Evolutionary conservation across 2,888 invertebrate species (phyloP).

Genomic region (Hypomecis punctinalis): DNA sequence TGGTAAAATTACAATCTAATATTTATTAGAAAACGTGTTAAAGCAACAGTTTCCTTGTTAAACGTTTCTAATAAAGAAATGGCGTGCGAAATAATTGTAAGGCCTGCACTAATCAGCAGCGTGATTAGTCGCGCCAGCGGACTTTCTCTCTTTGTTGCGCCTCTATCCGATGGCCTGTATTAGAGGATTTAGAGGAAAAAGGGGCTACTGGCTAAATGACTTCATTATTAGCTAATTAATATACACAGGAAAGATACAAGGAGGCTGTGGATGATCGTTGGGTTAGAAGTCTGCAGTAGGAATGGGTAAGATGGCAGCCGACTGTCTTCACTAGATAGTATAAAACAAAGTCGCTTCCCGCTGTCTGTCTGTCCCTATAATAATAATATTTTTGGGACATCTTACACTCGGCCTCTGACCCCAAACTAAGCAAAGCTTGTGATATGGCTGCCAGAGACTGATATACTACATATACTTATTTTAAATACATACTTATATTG

Average conservation of each 20-base stretch:
- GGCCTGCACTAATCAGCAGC: slow-evolving; percentile 21
- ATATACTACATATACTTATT: too few species aligned
- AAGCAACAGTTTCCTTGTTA: slow-evolving; percentile 14
- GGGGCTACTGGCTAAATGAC: slow-evolving; percentile 18
- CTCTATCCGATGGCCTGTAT: slow-evolving; percentile 32
- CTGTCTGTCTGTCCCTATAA: too few species aligned
- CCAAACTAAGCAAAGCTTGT: too few species aligned
- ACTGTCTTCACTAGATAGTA: too few species aligned
- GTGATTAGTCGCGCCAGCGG: slow-evolving; percentile 29
- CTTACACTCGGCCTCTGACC: too few species aligned
- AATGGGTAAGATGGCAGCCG: too few species aligned
- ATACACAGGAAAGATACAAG: neutral
- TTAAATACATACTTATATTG: too few species aligned
- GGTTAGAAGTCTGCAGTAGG: too few species aligned
- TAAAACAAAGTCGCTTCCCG: too few species aligned
- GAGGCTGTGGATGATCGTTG: too few species aligned
- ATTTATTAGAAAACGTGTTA: slow-evolving; percentile 8
- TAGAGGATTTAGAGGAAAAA: neutral
- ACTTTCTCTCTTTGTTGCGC: slow-evolving; percentile 41
- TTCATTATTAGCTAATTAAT: slow-evolving; percentile 13
- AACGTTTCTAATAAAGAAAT: slow-evolving; percentile 22
- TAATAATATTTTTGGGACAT: too few species aligned
- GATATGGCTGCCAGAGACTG: too few species aligned
- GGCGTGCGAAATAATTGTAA: slow-evolving; percentile 25
- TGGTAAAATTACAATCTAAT: neutral